Conservation (phyloP, 2,888 invertebrate species). For the Pheosia tremula region DNA sequence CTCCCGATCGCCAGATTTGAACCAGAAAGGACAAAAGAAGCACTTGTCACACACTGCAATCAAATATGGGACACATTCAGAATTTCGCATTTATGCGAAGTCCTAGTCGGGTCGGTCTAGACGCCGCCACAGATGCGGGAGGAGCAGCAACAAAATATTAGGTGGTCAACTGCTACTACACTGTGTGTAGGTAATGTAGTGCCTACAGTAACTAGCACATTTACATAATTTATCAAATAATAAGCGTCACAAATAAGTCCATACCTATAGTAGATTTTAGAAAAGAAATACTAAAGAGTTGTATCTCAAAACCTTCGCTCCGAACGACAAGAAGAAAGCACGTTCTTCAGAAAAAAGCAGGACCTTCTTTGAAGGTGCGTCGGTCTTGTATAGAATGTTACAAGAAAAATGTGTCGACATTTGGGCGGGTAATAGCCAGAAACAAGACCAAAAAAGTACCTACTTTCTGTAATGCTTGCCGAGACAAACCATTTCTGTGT, state of each 20-base stretch:
- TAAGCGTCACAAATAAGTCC: too few species aligned
- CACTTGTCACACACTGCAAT: background rate
- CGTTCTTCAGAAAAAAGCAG: background rate
- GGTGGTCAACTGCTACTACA: too few species aligned
- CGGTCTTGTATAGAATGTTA: slow-evolving; percentile 30
- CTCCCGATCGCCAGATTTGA: background rate
- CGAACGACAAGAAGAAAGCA: background rate
- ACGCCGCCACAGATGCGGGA: background rate
- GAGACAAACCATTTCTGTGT: background rate
- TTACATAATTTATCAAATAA: too few species aligned
- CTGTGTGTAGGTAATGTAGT: too few species aligned
- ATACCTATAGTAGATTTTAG: background rate
- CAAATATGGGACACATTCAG: background rate
- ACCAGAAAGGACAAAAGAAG: background rate
- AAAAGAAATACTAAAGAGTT: background rate
- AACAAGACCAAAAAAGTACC: slow-evolving; percentile 41
- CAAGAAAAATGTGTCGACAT: slow-evolving; percentile 29
- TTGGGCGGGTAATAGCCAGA: slow-evolving; percentile 32
- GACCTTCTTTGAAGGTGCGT: slow-evolving; percentile 20
- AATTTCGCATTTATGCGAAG: background rate
- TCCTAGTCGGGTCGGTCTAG: background rate
- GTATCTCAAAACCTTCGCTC: background rate
- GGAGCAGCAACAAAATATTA: background rate
- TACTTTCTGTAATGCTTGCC: slow-evolving; percentile 28
- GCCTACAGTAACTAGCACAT: too few species aligned